These are phyloP conservation scores for Ibycter americanus DNA, from an alignment of 2,797 vertebrate genomes.

Conservation along the genomic window DNA sequence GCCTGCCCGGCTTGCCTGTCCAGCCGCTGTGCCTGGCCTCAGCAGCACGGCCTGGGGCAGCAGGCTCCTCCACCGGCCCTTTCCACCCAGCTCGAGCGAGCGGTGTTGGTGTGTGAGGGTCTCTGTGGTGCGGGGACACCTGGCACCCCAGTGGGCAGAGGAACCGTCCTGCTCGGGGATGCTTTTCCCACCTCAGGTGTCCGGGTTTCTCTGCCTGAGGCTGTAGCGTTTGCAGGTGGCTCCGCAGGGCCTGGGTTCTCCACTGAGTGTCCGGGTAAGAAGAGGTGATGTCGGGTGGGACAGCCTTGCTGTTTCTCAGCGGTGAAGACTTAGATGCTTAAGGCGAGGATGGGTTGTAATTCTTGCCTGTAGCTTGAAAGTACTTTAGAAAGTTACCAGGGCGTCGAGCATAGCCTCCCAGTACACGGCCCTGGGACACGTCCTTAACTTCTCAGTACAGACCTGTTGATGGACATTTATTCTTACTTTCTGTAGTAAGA, in stretches of 20 bases:
- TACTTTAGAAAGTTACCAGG: not conserved
- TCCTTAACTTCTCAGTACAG: not conserved
- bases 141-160: fast-evolving
- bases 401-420: not conserved
- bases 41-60: not conserved
- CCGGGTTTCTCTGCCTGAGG: not conserved
- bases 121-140: not conserved
- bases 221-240: not conserved
- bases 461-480: not conserved
- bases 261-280: not conserved
- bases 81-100: fast-evolving
- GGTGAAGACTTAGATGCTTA: not conserved
- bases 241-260: not conserved
- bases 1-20: not conserved
- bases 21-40: not conserved
- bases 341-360: not conserved
- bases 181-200: not conserved
- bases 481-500: not conserved
- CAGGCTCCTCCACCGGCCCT: fast-evolving
- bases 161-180: fast-evolving
- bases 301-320: not conserved
- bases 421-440: not conserved
- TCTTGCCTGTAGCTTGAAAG: not conserved
- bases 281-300: not conserved
- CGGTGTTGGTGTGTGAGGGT: fast-evolving